Evolutionary conservation across 2,113 vertebrate species (phyloP).

Genomic region (Pagrus major): DNA sequence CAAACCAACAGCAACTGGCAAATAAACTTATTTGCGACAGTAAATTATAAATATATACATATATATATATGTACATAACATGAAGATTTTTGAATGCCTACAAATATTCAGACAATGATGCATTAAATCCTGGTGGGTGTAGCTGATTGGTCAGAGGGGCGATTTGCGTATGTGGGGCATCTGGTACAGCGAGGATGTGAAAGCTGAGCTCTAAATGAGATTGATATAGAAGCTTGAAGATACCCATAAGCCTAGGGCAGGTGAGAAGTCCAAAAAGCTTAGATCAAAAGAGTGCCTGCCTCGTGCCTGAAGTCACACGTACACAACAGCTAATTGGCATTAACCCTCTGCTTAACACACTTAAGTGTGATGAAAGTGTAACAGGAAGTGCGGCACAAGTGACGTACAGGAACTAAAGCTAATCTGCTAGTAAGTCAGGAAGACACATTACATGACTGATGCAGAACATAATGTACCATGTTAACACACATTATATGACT

Average conservation of each 20-base stretch:
- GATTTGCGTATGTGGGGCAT: slow-evolving; percentile 41
- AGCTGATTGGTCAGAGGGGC: slow-evolving; percentile 1
- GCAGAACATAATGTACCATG: background rate
- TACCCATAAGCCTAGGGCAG: slow-evolving; percentile 31
- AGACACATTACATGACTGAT: slow-evolving; percentile 31
- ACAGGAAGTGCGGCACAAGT: slow-evolving; percentile 45
- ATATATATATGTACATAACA: too few relatives aligned
- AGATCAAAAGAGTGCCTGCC: slow-evolving; percentile 45
- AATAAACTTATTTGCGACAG: background rate
- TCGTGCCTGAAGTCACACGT: slow-evolving; percentile 45
- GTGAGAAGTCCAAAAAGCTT: slow-evolving; percentile 58
- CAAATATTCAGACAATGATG: background rate
- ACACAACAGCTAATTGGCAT: slow-evolving; percentile 63
- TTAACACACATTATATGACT: too few relatives aligned
- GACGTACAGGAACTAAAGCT: slow-evolving; percentile 35
- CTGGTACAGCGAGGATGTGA: slow-evolving; percentile 27
- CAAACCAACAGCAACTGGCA: background rate
- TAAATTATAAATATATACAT: too few relatives aligned
- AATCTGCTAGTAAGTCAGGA: slow-evolving; percentile 53
- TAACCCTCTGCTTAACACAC: slow-evolving; percentile 59
- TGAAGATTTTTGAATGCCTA: background rate
- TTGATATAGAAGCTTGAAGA: slow-evolving; percentile 54
- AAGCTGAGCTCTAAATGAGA: slow-evolving; percentile 73
- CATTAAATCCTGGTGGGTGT: background rate
- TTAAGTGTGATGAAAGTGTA: slow-evolving; percentile 44